Evolutionary conservation across 2,113 vertebrate species (phyloP), one percentile per base, ranked within the genome.

Genomic region (Rhabdomys dilectus): DNA sequence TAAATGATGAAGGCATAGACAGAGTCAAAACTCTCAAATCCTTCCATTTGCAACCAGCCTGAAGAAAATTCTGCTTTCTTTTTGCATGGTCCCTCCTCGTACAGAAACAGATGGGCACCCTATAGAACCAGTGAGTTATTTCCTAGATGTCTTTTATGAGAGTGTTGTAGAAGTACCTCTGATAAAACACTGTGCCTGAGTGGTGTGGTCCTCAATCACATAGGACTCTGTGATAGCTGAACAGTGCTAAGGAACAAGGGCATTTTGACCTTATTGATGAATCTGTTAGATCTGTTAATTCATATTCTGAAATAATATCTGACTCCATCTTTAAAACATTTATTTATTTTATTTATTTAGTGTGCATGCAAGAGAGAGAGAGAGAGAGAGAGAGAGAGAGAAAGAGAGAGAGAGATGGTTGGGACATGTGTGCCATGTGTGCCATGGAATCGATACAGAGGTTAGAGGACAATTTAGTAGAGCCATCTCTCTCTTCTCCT

Each of bases 81-180:
- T 78, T 90, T 92, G 85, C 88, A 85, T 88, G 53, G 19, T 26
- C 56, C 95, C 76, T 96, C 88, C 53, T 81, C 1, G 1, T 39
- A n/a, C 19, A n/a, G 85, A 96, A 42, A 66, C 29, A 66, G 84
- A 62, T 66, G 29, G 39, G 9, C 8, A 75, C 80, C 66, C 56
- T 89, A 58, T 78, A 75, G 73, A 97, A 97, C 96, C 89, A 80
- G 95, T 91, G 34, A 95, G 89, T 96, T 77, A 16, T 90, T 85
- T 96, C 64, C 72, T 96, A 72, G 60, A 1, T 82, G 73, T 76
- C 89, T 39, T 58, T 96, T 97, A 48, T 31, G 45, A 68, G 68
- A 96, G 90, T 96, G 91, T 62, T 68, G 2, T 15, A 89, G 13
- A 26, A 58, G 68, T 66, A 94, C 89, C 96, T 93, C 16, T 39